Evolutionary conservation across 2,888 invertebrate species (phyloP).

Genomic region (Smittia aterrima): DNA sequence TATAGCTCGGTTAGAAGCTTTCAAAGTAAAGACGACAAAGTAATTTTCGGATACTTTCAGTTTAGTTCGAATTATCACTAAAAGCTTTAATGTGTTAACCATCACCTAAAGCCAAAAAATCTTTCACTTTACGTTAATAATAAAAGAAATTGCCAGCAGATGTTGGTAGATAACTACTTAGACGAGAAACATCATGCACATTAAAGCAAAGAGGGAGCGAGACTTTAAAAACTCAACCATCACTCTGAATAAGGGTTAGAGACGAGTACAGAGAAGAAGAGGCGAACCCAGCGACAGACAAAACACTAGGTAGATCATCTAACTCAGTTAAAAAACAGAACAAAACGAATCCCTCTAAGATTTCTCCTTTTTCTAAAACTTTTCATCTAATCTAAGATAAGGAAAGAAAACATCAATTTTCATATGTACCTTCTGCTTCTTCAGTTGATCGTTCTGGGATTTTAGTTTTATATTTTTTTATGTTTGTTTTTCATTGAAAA

Average conservation of each 20-base stretch:
- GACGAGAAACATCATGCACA: background rate
- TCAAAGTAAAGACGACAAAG: background rate
- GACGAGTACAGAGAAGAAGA: background rate
- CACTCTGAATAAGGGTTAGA: background rate
- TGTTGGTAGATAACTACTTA: too few species aligned
- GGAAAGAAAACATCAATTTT: slow-evolving; percentile 23
- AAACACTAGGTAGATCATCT: background rate
- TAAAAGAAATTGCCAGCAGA: too few species aligned
- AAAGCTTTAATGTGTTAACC: too few species aligned
- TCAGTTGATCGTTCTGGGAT: slow-evolving; percentile 39
- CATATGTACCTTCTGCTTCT: slow-evolving; percentile 40
- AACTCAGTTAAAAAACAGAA: background rate
- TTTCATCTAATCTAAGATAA: slow-evolving; percentile 27
- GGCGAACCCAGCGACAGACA: background rate
- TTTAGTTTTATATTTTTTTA: slow-evolving; percentile 22
- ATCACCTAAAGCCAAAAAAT: too few species aligned
- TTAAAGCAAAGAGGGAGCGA: background rate
- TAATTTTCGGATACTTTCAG: too few species aligned
- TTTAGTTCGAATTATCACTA: too few species aligned
- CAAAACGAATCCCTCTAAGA: background rate
- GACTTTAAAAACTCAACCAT: background rate
- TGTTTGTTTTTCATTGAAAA: background rate
- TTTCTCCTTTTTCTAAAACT: background rate
- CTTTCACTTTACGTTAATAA: too few species aligned
- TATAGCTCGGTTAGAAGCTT: too few species aligned